A percentile compares a stretch with the other conserved stretches of the same genome.
Conservation (phyloP, 2,888 invertebrate species). For the Ceramica pisi region DNA sequence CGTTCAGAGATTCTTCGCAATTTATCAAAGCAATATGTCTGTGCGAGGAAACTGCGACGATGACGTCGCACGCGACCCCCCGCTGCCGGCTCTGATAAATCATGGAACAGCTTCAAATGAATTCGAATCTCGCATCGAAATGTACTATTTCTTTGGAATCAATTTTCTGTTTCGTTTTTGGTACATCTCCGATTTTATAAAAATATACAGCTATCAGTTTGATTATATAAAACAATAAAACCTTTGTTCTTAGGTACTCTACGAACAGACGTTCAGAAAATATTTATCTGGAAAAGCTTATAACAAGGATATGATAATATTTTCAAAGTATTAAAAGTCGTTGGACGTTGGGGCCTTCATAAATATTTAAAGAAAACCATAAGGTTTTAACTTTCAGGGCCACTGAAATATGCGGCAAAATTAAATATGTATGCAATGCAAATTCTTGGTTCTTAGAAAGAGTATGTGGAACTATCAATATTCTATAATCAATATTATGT, state of each 20-base stretch:
- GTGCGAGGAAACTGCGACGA: constrained; percentile 77
- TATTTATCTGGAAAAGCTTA: constrained; percentile 75
- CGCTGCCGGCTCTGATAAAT: constrained; percentile 80
- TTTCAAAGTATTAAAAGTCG: constrained; percentile 82
- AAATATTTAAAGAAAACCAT: constrained; percentile 86
- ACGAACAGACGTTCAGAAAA: constrained; percentile 68
- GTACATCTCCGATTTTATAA: constrained; percentile 23
- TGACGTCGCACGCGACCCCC: constrained; percentile 79
- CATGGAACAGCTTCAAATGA: constrained; percentile 80
- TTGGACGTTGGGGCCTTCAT: constrained; percentile 81
- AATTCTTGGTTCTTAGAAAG: constrained; percentile 30
- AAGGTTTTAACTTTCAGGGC: constrained; percentile 81
- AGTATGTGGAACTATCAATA: constrained; percentile 26
- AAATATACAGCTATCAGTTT: constrained; percentile 34
- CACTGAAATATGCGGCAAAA: constrained; percentile 71
- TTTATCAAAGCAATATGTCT: constrained; percentile 85
- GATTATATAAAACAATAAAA: constrained; percentile 56
- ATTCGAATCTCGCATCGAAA: constrained; percentile 81
- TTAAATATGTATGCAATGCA: constrained; percentile 62
- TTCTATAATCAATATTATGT: constrained; percentile 21
- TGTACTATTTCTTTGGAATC: constrained; percentile 74
- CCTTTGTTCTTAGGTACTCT: constrained; percentile 62
- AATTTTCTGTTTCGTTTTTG: constrained; percentile 31
- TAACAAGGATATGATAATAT: constrained; percentile 81
- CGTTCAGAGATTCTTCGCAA: constrained; percentile 81